Base-by-base conservation (phyloP, 2,888 invertebrate genomes). In the Amphipoea lucens region DNA sequence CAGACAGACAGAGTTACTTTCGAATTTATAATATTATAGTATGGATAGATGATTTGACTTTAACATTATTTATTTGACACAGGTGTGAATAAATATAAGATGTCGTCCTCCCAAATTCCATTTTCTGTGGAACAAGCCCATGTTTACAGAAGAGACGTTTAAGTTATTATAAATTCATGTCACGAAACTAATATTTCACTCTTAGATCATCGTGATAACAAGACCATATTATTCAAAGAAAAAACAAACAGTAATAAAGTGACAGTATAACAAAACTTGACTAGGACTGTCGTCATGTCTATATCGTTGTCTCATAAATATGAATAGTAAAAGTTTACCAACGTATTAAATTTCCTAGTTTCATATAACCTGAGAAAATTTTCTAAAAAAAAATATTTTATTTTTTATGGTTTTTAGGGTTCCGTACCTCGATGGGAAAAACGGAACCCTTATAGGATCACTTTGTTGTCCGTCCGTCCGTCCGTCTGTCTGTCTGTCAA, bases 141-240 rank as follows among this genome's bases (percentile, higher is more conserved):
- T 54, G 62, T 62, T 75, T 65, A 29, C 48, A 42, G 20, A 74
- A 23, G 7, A 67, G 57, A 74, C 66, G 65, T 36, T 70, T 42
- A 36, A 40, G 54, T 76, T 23, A 85, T 78, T 85, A 74, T 42
- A 68, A 73, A 85, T 85, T 85, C 83, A 66, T 60, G 54, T 68
- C 85, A 85, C 77, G 77, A 72, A 78, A 76, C 75, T 17, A 83
- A 83, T 87, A 83, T 72, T 72, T 83, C 74, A 85, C 57, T 79
- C 72, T 23, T 54, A 74, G 70, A 77, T 85, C 76, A 79, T 11
- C 11, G 68, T 69, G 73, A 79, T 77, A 75, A 74, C 48, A 76
- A 67, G 51, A 75, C 75, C 57, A 70, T 73, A 77, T 76, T 68
- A 85, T 79, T 74, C 60, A 42, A 76, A 83, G 45, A 63, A 17